Conservation (phyloP, 2,113 vertebrate genomes). For the Calyptommatus sinebrachiatus region DNA sequence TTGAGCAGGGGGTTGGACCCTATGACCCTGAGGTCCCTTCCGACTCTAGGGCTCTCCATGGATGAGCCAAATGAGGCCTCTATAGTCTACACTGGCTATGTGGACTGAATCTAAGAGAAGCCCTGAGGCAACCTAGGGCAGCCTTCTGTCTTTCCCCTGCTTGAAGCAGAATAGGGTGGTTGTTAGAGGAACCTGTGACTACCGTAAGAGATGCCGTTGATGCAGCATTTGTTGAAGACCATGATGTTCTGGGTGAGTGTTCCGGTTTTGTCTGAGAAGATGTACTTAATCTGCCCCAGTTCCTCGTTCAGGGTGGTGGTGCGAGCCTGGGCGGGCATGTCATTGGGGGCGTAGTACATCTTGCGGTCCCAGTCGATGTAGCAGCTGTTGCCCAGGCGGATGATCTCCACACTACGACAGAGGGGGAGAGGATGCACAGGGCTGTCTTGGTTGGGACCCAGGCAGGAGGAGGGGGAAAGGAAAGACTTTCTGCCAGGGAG, state of each 20-base stretch:
- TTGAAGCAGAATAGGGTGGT: too few relatives aligned
- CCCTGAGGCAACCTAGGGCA: too few relatives aligned
- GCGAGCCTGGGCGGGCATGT: constrained; percentile 86
- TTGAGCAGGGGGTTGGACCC: too few relatives aligned
- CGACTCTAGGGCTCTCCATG: too few relatives aligned
- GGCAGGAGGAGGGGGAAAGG: not conserved
- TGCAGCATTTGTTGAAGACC: constrained; percentile 92
- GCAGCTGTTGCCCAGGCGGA: constrained; percentile 93
- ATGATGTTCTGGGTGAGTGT: constrained; percentile 98
- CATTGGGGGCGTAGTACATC: constrained; percentile 86
- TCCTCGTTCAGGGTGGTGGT: constrained; percentile 96
- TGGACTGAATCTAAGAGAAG: too few relatives aligned
- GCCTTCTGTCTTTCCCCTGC: too few relatives aligned
- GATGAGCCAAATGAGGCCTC: too few relatives aligned
- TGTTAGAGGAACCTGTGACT: constrained; percentile 20
- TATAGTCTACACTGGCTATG: too few relatives aligned
- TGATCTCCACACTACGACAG: constrained; percentile 86
- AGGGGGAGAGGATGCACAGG: constrained; percentile 22
- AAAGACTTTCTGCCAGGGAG: not conserved
- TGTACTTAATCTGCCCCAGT: constrained; percentile 93
- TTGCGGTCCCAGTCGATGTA: constrained; percentile 95
- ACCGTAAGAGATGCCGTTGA: constrained; percentile 88
- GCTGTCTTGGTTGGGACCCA: not conserved
- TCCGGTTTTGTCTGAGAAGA: constrained; percentile 97
- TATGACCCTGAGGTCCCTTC: too few relatives aligned